Base-by-base conservation (phyloP, 1,140 invertebrate species). In the Spodoptera litura region DNA sequence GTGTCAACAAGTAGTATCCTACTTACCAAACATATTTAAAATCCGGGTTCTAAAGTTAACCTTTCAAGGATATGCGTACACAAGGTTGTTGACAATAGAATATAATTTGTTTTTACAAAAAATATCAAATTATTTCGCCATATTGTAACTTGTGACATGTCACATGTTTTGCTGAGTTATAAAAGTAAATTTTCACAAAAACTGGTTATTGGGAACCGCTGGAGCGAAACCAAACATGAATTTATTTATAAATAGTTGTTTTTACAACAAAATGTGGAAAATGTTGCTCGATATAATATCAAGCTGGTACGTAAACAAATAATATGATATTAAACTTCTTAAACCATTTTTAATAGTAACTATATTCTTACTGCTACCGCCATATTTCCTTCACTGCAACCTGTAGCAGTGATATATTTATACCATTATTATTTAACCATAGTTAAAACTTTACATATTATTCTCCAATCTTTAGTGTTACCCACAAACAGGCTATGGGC, bases 81-180 rank as follows among this genome's bases (percentile, higher is more conserved):
- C 9, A 35, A 56, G 2, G 4, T 4, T 71, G 68, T 71, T 71
- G 10, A 71, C 52, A 71, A 56, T 38, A 56, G 10, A 56, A 15
- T 38, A 12, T 55, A 56, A 71, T 71, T 71, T 71, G 20, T 56
- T 71, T 38, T 20, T 11, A 2, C 6, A 71, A 71, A 70, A 71
- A 55, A 51, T 38, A 55, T 55, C 31, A 20, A 70, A 51, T 70
- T 31, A 31, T 53, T 53, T 53, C 12, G 51, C n/a, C 12, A 53
- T 70, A 27, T 15, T 52, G 49, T 53, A 13, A 31, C 27, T 44
- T 27, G 25, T 53, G 27, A 4, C 44, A 70, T 53, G 31, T 13
- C 15, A 49, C 9, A 49, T 38, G n/a, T 66, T 66, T 49, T 66
- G 20, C 35, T 8, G 20, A 49, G n/a, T 11, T 20, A 15, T 66